These are phyloP conservation scores for Drosophila planitibia DNA, from an alignment of 2,888 invertebrate species.

Conservation along the genomic window DNA sequence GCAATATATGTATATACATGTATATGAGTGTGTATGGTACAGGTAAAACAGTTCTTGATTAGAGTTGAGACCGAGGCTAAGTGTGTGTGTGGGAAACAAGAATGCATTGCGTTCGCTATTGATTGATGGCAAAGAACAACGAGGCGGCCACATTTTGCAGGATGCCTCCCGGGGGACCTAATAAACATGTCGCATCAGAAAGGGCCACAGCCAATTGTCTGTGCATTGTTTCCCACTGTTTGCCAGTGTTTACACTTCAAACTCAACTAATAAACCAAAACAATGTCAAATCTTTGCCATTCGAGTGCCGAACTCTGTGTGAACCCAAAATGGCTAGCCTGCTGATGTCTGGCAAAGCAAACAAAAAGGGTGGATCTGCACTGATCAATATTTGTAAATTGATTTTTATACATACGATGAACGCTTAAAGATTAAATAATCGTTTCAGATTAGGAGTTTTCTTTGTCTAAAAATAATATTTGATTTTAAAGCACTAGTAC, in stretches of 20 bases:
- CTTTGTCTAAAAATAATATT: background rate
- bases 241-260: constrained; percentile 56
- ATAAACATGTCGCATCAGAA: constrained; percentile 67
- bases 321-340: constrained; percentile 6
- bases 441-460: background rate
- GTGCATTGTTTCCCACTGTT: constrained; percentile 41
- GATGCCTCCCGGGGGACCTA: constrained; percentile 68
- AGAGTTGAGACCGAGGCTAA: constrained; percentile 32
- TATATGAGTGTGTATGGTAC: background rate
- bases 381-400: background rate
- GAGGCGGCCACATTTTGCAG: constrained; percentile 27
- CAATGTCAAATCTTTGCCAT: constrained; percentile 57
- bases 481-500: background rate
- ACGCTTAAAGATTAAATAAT: background rate
- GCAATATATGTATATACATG: constrained; percentile 9
- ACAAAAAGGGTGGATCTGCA: background rate
- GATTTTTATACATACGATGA: background rate
- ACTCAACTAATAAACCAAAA: constrained; percentile 58
- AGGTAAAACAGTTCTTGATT: constrained; percentile 23
- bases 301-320: constrained; percentile 22
- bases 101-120: constrained; percentile 31
- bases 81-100: constrained; percentile 63
- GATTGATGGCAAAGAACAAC: constrained; percentile 52
- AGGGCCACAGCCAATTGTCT: constrained; percentile 28
- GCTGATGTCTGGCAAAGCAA: constrained; percentile 13